Base-by-base conservation (phyloP, 30 jellyfish, hydroid and myxozoan species). In the Nemopilema nomurai region DNA sequence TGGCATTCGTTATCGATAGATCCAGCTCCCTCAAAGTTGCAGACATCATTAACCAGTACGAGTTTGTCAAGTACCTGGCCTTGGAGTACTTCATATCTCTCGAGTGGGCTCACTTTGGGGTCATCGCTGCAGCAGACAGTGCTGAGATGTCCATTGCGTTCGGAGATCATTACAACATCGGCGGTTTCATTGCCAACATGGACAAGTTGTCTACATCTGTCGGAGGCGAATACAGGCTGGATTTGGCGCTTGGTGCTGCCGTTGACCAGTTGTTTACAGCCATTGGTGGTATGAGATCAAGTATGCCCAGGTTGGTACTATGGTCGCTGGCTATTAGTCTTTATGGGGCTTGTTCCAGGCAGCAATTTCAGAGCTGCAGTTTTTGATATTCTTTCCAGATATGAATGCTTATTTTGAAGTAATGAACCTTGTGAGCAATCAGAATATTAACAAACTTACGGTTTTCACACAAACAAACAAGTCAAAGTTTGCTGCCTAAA, bases 1-100 rank as follows among this genome's bases (percentile, higher is more conserved):
- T 93, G 77, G 98, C 93, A 16, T 86, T 93, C 62, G n/a, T 93
- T 41, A 84, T 93, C 70, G 98, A 93, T 50, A 75, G 80, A 1
- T 71, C 98, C 18, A 50, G 28, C 21, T 82, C 69, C 16, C 92
- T 87, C 28, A 26, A 83, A 21, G 81, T 80, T 31, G 79, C 50
- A 51, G 83, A 79, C 1, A 71, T 91, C 51, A n/a, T 19, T 64
- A 20, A 53, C 78, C 98, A 93, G 57, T 68, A 89, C 65, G 51
- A 49, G 17, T 69, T 87, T 64, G 51, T 87, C 28, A 71, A 77
- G 30, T 71, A 49, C 64, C 87, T 88, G n/a, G 85, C 96, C 0
- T 9, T 51, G 0, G 52, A 49, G 25, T 91, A 74, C 76, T 32
- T 62, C 22, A 30, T 88, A 26, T 84, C 97, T 0, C 81, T 76